A percentile compares a stretch with the other conserved stretches of the same genome.
Conservation (phyloP, 2,113 vertebrate genomes). For the Shinisaurus crocodilurus region DNA sequence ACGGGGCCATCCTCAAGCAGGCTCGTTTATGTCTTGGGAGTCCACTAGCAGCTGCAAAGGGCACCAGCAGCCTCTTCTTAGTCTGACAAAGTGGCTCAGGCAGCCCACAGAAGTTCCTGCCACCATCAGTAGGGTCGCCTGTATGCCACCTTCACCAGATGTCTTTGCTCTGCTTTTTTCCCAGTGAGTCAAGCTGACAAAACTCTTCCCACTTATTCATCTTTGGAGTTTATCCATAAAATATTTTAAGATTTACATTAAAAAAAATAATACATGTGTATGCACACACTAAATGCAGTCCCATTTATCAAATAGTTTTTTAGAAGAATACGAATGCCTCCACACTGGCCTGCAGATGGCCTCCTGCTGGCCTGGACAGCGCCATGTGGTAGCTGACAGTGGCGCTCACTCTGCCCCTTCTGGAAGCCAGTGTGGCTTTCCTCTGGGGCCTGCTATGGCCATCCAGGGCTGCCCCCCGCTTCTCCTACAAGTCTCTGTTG, state of each 20-base stretch:
- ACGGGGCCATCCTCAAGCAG: no score
- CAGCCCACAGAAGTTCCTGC: no score
- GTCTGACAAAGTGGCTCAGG: no score
- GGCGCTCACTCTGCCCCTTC: background rate
- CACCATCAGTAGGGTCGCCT: no score
- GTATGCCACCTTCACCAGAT: no score
- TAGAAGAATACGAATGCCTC: background rate
- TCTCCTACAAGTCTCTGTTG: no score
- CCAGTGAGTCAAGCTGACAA: background rate
- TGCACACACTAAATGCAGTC: background rate
- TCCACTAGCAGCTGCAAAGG: no score
- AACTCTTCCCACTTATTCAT: background rate
- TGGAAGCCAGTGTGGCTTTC: background rate
- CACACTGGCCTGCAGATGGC: background rate
- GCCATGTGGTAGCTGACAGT: background rate
- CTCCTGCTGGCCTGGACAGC: background rate
- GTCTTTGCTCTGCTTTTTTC: background rate
- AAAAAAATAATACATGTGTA: background rate
- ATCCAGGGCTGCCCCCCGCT: background rate
- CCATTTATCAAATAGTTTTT: background rate
- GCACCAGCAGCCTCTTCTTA: no score
- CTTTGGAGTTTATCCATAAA: background rate
- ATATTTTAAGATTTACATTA: background rate
- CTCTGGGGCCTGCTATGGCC: background rate
- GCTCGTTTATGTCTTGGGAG: no score